phyloP scores from a whole-genome alignment of 2,888 invertebrate species.

The Cerceris ruficornis region DNA sequence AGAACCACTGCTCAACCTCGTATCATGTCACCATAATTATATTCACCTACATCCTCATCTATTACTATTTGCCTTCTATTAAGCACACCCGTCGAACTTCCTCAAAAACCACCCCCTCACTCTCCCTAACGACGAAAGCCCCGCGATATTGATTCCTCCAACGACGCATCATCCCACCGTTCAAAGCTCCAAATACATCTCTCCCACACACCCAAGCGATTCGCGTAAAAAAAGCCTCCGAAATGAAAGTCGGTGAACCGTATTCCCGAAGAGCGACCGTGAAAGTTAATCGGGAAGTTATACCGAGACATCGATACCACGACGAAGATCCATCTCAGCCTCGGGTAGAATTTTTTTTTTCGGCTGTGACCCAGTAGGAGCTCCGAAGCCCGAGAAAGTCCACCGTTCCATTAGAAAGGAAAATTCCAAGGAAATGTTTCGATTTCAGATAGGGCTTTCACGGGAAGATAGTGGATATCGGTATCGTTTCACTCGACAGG shows the following conservation, averaged over 20 bases:
- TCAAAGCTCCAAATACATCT: too few species aligned
- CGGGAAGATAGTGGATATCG: conserved; percentile 49
- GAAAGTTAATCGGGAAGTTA: conserved; percentile 22
- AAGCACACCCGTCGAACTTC: too few species aligned
- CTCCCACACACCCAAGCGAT: too few species aligned
- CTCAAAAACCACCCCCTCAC: too few species aligned
- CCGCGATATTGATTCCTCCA: too few species aligned
- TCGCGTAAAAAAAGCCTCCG: background rate
- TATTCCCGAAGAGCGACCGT: background rate
- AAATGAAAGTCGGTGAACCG: background rate
- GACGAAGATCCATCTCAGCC: conserved; percentile 39
- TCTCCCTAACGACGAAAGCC: too few species aligned
- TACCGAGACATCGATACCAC: conserved; percentile 4
- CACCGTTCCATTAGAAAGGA: conserved; percentile 61
- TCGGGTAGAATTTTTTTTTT: conserved; percentile 52
- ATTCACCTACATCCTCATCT: too few species aligned
- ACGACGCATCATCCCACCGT: too few species aligned
- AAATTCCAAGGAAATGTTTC: conserved; percentile 65
- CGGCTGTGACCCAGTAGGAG: conserved; percentile 22
- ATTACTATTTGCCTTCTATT: too few species aligned
- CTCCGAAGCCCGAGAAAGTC: conserved; percentile 15
- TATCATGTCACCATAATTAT: too few species aligned
- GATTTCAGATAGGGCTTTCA: conserved; percentile 53
- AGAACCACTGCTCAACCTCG: too few species aligned
- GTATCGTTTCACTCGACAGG: conserved; percentile 40